A percentile compares a stretch with the other conserved stretches of the same genome.
phyloP scores from a whole-genome alignment of 2,113 vertebrate genomes.

The Leptobrachium ailaonicum region DNA sequence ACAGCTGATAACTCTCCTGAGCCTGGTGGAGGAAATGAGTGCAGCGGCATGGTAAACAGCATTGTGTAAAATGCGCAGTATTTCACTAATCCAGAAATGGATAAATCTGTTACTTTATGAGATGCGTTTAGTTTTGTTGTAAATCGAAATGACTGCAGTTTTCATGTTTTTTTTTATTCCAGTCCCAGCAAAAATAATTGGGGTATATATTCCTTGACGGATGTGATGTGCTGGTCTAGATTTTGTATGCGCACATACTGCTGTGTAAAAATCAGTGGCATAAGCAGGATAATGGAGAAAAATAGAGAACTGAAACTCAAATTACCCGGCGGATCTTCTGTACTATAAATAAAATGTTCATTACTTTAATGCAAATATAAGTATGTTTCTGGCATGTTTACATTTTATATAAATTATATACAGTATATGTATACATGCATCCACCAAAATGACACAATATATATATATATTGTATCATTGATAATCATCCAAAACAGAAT shows the following conservation, averaged over 20 bases:
- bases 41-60: constrained; percentile 2
- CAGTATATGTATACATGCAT: too few species aligned
- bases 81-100: constrained; percentile 25
- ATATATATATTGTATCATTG: too few species aligned
- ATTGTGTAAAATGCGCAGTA: background rate
- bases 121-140: constrained; percentile 9
- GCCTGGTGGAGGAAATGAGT: background rate
- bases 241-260: constrained; percentile 35
- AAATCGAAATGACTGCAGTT: constrained; percentile 5
- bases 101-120: constrained; percentile 13
- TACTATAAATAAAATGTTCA: too few species aligned
- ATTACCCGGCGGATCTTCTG: background rate
- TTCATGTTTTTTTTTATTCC: constrained; percentile 13
- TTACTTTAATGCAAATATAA: too few species aligned
- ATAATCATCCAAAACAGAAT: too few species aligned
- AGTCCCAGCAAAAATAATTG: constrained; percentile 28
- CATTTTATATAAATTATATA: too few species aligned
- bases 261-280: background rate
- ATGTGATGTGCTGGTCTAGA: constrained; percentile 25
- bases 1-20: constrained; percentile 1
- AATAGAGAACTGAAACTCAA: constrained; percentile 13
- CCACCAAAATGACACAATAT: too few species aligned
- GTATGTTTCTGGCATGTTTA: too few species aligned
- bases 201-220: constrained; percentile 23
- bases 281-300: constrained; percentile 36